Percentiles rank a stretch among this genome's conserved stretches.
These are phyloP conservation scores for Diloba caeruleocephala DNA, from an alignment of 2,888 invertebrate genomes.

Conservation along the genomic window DNA sequence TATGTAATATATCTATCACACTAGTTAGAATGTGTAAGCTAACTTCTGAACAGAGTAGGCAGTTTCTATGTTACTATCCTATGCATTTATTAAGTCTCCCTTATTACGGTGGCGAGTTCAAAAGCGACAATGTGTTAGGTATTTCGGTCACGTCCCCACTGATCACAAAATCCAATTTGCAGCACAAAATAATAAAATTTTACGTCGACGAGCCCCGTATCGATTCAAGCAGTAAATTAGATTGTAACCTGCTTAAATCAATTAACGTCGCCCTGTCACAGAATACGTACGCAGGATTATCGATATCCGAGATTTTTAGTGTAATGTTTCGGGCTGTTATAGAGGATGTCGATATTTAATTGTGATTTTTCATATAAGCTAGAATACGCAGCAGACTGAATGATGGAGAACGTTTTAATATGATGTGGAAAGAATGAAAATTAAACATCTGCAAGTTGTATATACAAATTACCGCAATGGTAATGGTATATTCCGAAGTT, in stretches of 20 bases:
- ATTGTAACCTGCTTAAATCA: conserved; percentile 74
- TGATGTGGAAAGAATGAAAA: too few species aligned
- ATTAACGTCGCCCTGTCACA: conserved; percentile 61
- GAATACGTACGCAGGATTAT: conserved; percentile 31
- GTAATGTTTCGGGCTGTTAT: not conserved
- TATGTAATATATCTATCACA: too few species aligned
- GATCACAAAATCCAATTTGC: conserved; percentile 76
- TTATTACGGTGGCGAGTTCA: conserved; percentile 37
- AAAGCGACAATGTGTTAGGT: conserved; percentile 53
- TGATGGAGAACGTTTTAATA: too few species aligned
- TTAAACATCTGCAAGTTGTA: too few species aligned
- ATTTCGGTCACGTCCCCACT: conserved; percentile 70
- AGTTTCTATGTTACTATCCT: too few species aligned
- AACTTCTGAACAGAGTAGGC: too few species aligned
- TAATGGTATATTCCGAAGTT: too few species aligned
- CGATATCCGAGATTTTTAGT: conserved; percentile 34
- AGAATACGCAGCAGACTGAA: not conserved
- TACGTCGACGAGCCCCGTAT: conserved; percentile 70
- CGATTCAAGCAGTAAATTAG: conserved; percentile 74
- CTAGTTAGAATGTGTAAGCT: too few species aligned
- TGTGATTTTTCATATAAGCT: too few species aligned
- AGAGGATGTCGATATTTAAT: not conserved
- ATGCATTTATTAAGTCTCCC: too few species aligned
- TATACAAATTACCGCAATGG: too few species aligned
- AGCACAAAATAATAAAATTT: conserved; percentile 79